Conservation (phyloP, 2,888 invertebrate genomes). For the Tupiocoris notatus region DNA sequence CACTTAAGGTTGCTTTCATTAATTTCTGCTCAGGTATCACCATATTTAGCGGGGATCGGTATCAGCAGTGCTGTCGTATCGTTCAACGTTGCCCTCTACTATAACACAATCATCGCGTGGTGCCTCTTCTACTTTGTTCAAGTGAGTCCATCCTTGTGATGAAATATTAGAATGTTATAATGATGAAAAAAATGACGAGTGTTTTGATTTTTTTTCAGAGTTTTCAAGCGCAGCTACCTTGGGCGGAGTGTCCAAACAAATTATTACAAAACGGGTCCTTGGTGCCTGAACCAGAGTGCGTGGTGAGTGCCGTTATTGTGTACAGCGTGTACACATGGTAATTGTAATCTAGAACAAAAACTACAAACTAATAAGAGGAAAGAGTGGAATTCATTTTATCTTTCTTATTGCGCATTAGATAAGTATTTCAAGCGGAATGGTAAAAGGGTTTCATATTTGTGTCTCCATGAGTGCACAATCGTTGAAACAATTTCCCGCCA, state of each 20-base stretch:
- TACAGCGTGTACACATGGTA: too few species aligned
- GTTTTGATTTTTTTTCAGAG: conserved; percentile 61
- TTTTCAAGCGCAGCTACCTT: conserved; percentile 86
- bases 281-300: conserved; percentile 75
- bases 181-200: too few species aligned
- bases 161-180: background rate
- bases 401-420: too few species aligned
- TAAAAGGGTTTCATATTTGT: too few species aligned
- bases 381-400: too few species aligned
- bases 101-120: conserved; percentile 98
- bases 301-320: too few species aligned
- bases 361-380: too few species aligned
- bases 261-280: conserved; percentile 78
- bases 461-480: too few species aligned
- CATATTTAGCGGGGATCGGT: conserved; percentile 84
- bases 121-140: conserved; percentile 92
- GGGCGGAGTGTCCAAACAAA: conserved; percentile 86
- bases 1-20: background rate
- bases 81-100: conserved; percentile 93
- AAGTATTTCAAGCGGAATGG: too few species aligned
- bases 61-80: conserved; percentile 94
- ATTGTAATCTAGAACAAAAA: too few species aligned
- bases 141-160: conserved; percentile 51
- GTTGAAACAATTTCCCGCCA: too few species aligned
- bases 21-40: conserved; percentile 62